phyloP scores from a whole-genome alignment of 2,888 invertebrate genomes.

The Drosophila picticornis region DNA sequence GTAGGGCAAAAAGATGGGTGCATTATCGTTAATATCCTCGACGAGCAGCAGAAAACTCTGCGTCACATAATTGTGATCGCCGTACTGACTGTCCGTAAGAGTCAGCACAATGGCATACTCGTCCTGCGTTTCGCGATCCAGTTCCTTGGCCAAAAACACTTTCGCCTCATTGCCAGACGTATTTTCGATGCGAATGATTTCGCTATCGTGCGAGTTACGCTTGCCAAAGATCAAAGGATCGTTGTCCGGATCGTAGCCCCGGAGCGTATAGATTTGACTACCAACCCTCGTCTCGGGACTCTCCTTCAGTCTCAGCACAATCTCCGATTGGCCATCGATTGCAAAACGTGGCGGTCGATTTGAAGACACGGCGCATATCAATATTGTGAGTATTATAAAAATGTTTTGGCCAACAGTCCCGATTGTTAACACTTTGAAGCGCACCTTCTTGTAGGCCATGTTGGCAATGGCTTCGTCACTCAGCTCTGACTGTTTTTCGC shows the following conservation, averaged over 20 bases:
- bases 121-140: conserved; percentile 95
- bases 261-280: conserved; percentile 92
- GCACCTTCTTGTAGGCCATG: conserved; percentile 77
- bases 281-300: conserved; percentile 94
- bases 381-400: conserved; percentile 59
- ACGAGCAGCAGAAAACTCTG: conserved; percentile 95
- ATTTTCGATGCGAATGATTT: conserved; percentile 93
- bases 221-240: conserved; percentile 94
- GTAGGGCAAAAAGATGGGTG: conserved; percentile 94
- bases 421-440: conserved; percentile 65
- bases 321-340: conserved; percentile 95
- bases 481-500: conserved; percentile 48
- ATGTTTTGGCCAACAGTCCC: conserved; percentile 7
- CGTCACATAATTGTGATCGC: conserved; percentile 94
- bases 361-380: conserved; percentile 46
- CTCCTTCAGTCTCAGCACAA: conserved; percentile 95
- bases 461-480: conserved; percentile 26
- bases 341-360: conserved; percentile 95
- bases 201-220: conserved; percentile 91
- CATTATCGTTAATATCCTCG: conserved; percentile 97
- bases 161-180: conserved; percentile 93
- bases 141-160: conserved; percentile 93
- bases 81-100: conserved; percentile 94
- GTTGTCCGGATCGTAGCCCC: conserved; percentile 94
- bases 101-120: conserved; percentile 96